These are phyloP conservation scores for Ceratina calcarata DNA, from an alignment of 1,140 invertebrate species.

Conservation along the genomic window DNA sequence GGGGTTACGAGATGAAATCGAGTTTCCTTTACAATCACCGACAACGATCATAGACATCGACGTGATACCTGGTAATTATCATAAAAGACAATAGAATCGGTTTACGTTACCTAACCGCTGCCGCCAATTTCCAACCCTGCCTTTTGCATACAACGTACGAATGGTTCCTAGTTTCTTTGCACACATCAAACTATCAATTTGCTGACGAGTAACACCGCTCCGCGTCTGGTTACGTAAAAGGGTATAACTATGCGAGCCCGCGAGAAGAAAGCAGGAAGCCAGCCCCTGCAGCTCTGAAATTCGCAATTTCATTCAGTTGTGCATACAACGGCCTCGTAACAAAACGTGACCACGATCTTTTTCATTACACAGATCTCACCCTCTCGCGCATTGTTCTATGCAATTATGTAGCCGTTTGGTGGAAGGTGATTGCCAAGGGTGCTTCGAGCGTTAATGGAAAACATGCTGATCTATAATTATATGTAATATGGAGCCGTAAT, in stretches of 20 bases:
- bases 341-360: not conserved
- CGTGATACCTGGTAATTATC: constrained; percentile 61
- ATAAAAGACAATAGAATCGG: constrained; percentile 68
- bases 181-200: constrained; percentile 37
- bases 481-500: constrained; percentile 71
- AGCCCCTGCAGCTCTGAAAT: no score
- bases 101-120: constrained; percentile 51
- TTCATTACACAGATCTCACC: no score
- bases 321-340: not conserved
- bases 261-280: not conserved
- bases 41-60: constrained; percentile 57
- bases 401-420: constrained; percentile 68
- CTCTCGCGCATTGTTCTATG: constrained; percentile 46
- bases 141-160: constrained; percentile 42
- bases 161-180: constrained; percentile 5
- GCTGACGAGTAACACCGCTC: not conserved
- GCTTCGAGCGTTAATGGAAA: constrained; percentile 67
- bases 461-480: constrained; percentile 68
- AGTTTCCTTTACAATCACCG: constrained; percentile 57
- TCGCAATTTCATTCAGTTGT: not conserved
- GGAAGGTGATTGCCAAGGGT: constrained; percentile 63
- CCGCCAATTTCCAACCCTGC: constrained; percentile 54
- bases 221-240: not conserved
- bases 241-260: not conserved
- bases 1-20: not conserved